Evolutionary conservation across 2,888 invertebrate genomes (phyloP).

Genomic region (Dorcus parallelipipedus): DNA sequence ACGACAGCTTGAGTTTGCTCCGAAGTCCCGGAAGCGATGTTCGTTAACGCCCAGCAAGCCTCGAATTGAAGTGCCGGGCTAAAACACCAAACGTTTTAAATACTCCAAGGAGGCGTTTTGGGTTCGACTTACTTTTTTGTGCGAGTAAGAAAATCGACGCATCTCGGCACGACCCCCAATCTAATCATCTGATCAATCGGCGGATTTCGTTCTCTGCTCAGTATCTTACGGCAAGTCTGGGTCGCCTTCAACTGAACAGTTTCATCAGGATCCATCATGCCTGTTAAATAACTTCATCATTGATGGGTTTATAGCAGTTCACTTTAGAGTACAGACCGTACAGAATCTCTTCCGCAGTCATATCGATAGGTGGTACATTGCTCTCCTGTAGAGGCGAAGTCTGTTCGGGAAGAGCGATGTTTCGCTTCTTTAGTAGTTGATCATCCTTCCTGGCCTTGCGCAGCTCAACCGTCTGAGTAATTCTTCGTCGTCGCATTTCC

Average conservation of each 20-base stretch:
- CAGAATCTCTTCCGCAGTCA: conserved; percentile 71
- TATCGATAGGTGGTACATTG: conserved; percentile 46
- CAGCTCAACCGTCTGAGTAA: conserved; percentile 84
- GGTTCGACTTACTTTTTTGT: conserved; percentile 62
- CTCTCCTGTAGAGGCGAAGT: conserved; percentile 53
- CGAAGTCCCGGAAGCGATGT: conserved; percentile 92
- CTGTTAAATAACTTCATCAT: conserved; percentile 38
- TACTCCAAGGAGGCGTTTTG: too few species aligned
- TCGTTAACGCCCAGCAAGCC: conserved; percentile 96
- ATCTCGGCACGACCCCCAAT: conserved; percentile 78
- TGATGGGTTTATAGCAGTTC: not conserved
- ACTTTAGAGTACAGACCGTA: conserved; percentile 46
- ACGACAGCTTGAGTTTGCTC: conserved; percentile 89
- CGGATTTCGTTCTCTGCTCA: conserved; percentile 86
- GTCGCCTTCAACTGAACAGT: conserved; percentile 66
- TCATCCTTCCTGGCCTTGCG: conserved; percentile 93
- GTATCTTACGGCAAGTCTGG: conserved; percentile 79
- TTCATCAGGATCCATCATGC: conserved; percentile 66
- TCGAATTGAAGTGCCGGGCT: conserved; percentile 86
- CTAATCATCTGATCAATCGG: conserved; percentile 85
- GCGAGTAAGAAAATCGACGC: conserved; percentile 71
- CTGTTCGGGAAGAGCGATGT: conserved; percentile 62
- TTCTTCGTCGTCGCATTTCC: conserved; percentile 87
- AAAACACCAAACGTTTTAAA: conserved; percentile 4
- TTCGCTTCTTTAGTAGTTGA: conserved; percentile 85